Evolutionary conservation across 2,113 vertebrate species (phyloP).

Genomic region (Tor tambroides): DNA sequence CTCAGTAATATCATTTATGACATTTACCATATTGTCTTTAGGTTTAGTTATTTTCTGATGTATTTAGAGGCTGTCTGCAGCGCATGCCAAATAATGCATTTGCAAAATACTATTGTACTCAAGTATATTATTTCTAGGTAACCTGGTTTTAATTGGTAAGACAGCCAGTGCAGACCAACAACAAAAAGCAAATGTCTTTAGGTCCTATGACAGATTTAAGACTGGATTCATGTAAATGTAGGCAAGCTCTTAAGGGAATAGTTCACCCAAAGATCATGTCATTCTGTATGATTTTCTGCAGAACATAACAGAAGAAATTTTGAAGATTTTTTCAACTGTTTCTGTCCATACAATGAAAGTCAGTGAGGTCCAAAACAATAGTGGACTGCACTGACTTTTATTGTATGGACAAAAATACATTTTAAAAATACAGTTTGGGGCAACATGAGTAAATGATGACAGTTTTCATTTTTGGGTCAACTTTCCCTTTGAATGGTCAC

Average conservation of each 20-base stretch:
- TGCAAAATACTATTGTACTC: constrained; percentile 25
- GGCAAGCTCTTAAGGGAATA: neutral
- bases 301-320: no score
- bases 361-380: no score
- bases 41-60: constrained; percentile 5
- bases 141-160: neutral
- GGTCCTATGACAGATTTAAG: no score
- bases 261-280: neutral
- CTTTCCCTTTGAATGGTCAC: neutral
- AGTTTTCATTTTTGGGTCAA: neutral
- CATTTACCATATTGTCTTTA: neutral
- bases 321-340: no score
- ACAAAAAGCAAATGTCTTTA: neutral
- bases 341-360: neutral
- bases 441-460: neutral
- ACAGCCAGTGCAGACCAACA: neutral
- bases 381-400: no score
- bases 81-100: neutral
- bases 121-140: neutral
- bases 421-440: no score
- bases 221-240: no score
- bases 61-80: constrained; percentile 3
- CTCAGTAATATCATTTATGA: neutral
- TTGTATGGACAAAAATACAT: no score
- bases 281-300: neutral